A percentile compares a stretch with the other conserved stretches of the same genome.
phyloP scores from a whole-genome alignment of 2,797 vertebrate genomes.

The Peromyscus melanophrys region DNA sequence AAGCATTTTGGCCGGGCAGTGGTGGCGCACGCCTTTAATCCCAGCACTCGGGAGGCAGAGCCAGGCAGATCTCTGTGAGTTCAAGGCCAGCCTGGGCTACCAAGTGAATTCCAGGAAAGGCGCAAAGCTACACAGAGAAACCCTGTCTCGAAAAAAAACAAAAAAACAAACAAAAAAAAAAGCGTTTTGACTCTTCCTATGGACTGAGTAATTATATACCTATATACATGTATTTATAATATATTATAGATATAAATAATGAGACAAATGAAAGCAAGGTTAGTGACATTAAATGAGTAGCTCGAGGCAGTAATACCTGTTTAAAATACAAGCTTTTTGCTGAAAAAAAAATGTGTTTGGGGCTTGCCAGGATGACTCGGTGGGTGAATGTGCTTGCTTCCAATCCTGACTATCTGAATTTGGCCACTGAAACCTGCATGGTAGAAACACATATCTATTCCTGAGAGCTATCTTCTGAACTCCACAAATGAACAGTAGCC shows the following conservation, averaged over 20 bases:
- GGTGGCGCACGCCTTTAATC: no score
- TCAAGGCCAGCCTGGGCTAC: no score
- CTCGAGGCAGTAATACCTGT: neutral
- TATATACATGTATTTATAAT: neutral
- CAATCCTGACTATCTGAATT: neutral
- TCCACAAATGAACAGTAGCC: neutral
- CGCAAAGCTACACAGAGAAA: no score
- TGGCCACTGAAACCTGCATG: neutral
- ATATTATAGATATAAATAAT: neutral
- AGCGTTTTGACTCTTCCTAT: neutral
- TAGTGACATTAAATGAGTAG: neutral
- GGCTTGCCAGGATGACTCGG: no score
- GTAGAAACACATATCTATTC: neutral
- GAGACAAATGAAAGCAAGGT: neutral
- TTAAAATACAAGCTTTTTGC: neutral
- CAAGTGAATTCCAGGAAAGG: no score
- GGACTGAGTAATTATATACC: neutral
- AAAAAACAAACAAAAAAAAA: no score
- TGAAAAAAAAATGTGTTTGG: neutral
- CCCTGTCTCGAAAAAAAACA: no score
- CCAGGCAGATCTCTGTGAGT: no score
- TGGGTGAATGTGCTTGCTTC: no score
- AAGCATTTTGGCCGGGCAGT: no score
- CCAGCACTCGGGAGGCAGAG: no score
- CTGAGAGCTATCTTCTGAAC: neutral